Conservation (phyloP, 2,888 invertebrate genomes). For the Tethea ocularis region DNA sequence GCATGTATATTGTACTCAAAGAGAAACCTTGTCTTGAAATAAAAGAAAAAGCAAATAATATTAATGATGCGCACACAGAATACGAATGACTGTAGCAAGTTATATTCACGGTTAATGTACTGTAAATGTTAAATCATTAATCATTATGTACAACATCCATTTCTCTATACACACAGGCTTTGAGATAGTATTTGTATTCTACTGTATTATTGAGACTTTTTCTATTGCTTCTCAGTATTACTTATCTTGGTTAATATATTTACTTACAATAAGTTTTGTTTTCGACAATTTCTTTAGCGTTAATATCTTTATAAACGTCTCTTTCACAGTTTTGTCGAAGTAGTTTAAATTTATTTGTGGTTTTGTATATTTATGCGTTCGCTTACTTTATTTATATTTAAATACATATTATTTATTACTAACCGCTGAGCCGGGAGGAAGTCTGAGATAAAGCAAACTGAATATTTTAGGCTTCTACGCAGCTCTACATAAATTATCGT, state of each 20-base stretch:
- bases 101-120: slow-evolving; percentile 26
- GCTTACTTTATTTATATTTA: slow-evolving; percentile 13
- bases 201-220: slow-evolving; percentile 5
- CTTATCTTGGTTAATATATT: background rate
- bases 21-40: background rate
- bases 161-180: slow-evolving; percentile 5
- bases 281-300: background rate
- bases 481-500: background rate
- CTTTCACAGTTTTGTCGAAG: background rate
- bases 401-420: slow-evolving; percentile 14
- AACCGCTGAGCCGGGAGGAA: slow-evolving; percentile 19
- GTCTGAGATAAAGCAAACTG: slow-evolving; percentile 22
- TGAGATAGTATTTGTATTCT: background rate
- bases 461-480: slow-evolving; percentile 21
- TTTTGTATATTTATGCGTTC: slow-evolving; percentile 18
- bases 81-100: slow-evolving; percentile 17
- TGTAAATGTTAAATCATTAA: slow-evolving; percentile 25
- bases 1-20: background rate
- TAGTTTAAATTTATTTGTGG: background rate
- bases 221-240: background rate
- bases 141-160: slow-evolving; percentile 4
- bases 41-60: slow-evolving; percentile 23
- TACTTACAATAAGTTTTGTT: no score
- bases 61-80: slow-evolving; percentile 17
- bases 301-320: background rate